These are phyloP conservation scores for Eristalinus sepulchralis DNA, from an alignment of 2,888 invertebrate species.

Conservation along the genomic window DNA sequence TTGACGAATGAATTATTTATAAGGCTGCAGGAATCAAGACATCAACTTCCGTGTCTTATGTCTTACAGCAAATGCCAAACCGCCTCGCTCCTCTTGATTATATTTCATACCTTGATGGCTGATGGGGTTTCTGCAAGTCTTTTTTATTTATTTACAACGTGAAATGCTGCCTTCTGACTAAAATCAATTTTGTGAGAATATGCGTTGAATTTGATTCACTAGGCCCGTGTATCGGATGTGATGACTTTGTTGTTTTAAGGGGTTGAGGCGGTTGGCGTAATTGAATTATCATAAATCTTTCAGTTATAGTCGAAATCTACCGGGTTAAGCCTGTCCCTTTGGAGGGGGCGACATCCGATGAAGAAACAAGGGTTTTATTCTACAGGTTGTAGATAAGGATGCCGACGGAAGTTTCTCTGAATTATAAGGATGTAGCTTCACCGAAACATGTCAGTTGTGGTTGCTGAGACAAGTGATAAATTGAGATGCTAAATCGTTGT, in stretches of 20 bases:
- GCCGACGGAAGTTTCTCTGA: neutral
- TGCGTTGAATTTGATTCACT: neutral
- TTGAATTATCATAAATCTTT: neutral
- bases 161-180: neutral
- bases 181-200: neutral
- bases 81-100: neutral
- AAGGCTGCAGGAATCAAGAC: conserved; percentile 11
- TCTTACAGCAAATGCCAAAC: neutral
- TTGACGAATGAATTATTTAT: conserved; percentile 43
- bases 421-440: neutral
- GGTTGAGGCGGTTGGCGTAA: neutral
- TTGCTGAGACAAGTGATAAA: neutral
- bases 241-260: neutral
- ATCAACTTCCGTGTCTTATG: neutral
- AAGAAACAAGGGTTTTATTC: neutral
- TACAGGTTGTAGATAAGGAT: neutral
- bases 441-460: neutral
- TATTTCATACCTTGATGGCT: neutral
- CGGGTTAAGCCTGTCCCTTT: too few relatives aligned
- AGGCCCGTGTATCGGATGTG: neutral
- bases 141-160: neutral
- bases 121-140: neutral
- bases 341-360: neutral
- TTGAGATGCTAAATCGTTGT: too few relatives aligned
- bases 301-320: neutral